These are phyloP conservation scores for Apistogramma diplotaenia DNA, from an alignment of 2,113 vertebrate genomes.

Conservation along the genomic window DNA sequence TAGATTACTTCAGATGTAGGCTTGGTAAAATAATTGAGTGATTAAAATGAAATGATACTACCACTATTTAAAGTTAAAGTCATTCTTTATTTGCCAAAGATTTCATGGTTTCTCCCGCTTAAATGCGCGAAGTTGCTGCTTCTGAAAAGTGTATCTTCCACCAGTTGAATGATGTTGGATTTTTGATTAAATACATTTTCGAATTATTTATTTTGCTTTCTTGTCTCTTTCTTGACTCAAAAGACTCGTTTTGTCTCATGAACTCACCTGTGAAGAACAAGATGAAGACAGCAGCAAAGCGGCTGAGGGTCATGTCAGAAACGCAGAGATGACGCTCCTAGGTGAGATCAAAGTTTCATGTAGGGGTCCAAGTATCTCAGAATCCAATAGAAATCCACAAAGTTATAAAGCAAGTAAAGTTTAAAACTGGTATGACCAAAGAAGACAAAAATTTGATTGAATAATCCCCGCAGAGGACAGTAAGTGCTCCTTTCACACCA, in stretches of 20 bases:
- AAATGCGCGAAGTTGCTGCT: not conserved
- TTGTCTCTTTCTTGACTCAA: not conserved
- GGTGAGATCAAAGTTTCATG: not conserved
- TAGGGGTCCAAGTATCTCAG: not conserved
- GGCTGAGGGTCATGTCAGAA: constrained; percentile 43
- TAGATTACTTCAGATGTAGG: not conserved
- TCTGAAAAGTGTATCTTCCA: not conserved
- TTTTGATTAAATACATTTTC: not conserved
- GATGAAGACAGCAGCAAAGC: constrained; percentile 29
- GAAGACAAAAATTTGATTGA: not conserved
- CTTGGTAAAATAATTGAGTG: not conserved
- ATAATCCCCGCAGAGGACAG: not conserved
- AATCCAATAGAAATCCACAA: not conserved
- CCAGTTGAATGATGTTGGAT: not conserved
- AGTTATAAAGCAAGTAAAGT: not conserved
- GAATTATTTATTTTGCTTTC: not conserved
- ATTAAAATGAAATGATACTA: not conserved
- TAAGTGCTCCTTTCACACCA: not conserved
- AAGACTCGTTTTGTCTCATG: not conserved
- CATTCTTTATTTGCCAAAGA: not conserved
- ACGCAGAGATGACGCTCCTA: not conserved
- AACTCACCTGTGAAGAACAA: constrained; percentile 54
- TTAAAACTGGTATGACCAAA: not conserved
- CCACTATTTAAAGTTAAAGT: not conserved
- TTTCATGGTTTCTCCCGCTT: not conserved